These are phyloP conservation scores for Notocelia uddmanniana DNA, from an alignment of 2,888 invertebrate genomes.

Conservation along the genomic window DNA sequence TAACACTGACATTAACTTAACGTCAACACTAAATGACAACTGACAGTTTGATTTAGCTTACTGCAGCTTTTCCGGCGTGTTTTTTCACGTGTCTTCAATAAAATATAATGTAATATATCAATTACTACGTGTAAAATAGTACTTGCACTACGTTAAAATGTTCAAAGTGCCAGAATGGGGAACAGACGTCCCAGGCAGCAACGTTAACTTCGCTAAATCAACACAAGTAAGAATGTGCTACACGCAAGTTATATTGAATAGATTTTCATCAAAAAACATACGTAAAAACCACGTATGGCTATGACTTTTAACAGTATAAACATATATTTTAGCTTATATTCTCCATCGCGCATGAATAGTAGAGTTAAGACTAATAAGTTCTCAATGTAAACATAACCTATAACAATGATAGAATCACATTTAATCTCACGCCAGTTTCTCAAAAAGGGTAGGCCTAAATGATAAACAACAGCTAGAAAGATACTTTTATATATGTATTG, in stretches of 20 bases:
- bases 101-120: slow-evolving; percentile 3
- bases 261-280: neutral
- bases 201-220: slow-evolving; percentile 55
- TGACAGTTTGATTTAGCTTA: slow-evolving; percentile 18
- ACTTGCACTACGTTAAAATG: slow-evolving; percentile 55
- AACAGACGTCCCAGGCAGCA: slow-evolving; percentile 59
- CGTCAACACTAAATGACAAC: neutral
- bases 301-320: too few species aligned
- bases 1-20: slow-evolving; percentile 4
- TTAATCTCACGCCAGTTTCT: too few species aligned
- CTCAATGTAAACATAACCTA: slow-evolving; percentile 43
- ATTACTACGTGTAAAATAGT: neutral
- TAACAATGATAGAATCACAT: neutral
- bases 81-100: slow-evolving; percentile 30
- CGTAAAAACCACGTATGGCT: neutral
- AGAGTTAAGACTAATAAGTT: neutral
- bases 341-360: neutral
- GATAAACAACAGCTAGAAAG: too few species aligned
- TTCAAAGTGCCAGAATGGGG: slow-evolving; percentile 72
- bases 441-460: too few species aligned
- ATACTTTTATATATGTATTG: too few species aligned
- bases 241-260: neutral
- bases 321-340: too few species aligned
- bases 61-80: slow-evolving; percentile 28
- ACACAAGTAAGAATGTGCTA: slow-evolving; percentile 52